Percentiles rank a stretch among this genome's conserved stretches.
Conservation (phyloP, 2,888 invertebrate genomes). For the Lepetodrilus schrolli region DNA sequence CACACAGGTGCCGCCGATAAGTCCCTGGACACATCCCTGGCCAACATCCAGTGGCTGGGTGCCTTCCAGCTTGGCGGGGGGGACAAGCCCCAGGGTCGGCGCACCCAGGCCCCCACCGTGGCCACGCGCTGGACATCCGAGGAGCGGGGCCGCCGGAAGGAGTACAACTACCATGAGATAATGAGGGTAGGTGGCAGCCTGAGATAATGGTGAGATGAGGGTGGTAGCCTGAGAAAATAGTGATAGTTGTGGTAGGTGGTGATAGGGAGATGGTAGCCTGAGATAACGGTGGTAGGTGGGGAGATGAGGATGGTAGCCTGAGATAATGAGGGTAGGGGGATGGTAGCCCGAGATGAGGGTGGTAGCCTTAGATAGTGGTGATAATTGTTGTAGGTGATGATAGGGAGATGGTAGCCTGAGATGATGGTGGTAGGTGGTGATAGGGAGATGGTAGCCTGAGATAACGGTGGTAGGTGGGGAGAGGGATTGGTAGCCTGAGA, state of each 20-base stretch:
- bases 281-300: neutral
- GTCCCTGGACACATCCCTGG: conserved; percentile 53
- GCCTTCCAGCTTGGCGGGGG: conserved; percentile 49
- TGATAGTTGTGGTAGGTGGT: neutral
- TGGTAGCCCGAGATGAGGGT: too few species aligned
- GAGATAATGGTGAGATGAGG: neutral
- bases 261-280: neutral
- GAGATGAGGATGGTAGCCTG: too few species aligned
- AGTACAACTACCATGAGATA: conserved; percentile 23
- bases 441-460: too few species aligned
- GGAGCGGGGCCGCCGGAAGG: conserved; percentile 1
- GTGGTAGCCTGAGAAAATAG: neutral
- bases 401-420: too few species aligned
- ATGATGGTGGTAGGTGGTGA: too few species aligned
- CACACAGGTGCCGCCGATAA: conserved; percentile 37
- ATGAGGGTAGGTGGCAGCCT: neutral
- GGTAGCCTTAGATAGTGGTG: too few species aligned
- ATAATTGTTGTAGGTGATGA: too few species aligned
- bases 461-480: too few species aligned
- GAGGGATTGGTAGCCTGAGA: too few species aligned
- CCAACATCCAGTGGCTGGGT: conserved; percentile 64
- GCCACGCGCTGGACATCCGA: conserved; percentile 2
- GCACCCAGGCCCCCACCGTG: neutral
- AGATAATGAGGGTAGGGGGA: too few species aligned
- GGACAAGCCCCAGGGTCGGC: conserved; percentile 8